Base-by-base conservation (phyloP, 2,888 invertebrate genomes). In the Pollenia griseotomentosa region DNA sequence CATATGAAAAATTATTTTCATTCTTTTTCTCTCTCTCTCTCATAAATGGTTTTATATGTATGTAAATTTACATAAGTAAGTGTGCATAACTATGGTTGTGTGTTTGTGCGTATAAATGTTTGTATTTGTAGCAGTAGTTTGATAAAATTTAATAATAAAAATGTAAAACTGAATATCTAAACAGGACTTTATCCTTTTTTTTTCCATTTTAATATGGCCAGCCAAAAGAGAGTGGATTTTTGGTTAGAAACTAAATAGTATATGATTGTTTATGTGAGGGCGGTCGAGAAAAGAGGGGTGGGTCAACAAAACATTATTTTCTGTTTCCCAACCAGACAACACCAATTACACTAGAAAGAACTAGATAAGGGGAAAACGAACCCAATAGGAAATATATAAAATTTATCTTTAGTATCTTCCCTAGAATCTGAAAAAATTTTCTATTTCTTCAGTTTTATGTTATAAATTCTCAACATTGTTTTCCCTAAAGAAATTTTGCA, bases 81-180 rank as follows among this genome's bases (percentile, higher is more conserved):
- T 23, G 23, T 23, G 23, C 23, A 23, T 23, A 23, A 23, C 23
- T 23, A 23, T 23, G 23, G 23, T 23, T 51, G 42, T 23, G 65
- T 53, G 53, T 9, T 5, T 53, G 19, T 7, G 44, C 11, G 10
- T 44, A 1, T 46, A 23, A 44, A 7, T 19, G 10, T 73, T 16
- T 42, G 23, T 59, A 14, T 46, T 6, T 23, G 1, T 44, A 2
- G 3, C 23, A 23, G 59, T 59, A 19, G 63, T 51, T 40, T 61
- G 42, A 75, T 63, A 61, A 77, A 55, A 55, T 65, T 53, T 53
- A 55, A 77, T 75, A 75, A 11, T 6, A 33, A 53, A 77, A 77
- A 65, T 55, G 65, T 77, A 23, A 42, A 19, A 57, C 16, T n/a
- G 57, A 16, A 70, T 42, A 44, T n/a, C 40, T 16, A 48, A 65